These are phyloP conservation scores for Microplitis mediator DNA, from an alignment of 1,140 invertebrate species.

Conservation along the genomic window DNA sequence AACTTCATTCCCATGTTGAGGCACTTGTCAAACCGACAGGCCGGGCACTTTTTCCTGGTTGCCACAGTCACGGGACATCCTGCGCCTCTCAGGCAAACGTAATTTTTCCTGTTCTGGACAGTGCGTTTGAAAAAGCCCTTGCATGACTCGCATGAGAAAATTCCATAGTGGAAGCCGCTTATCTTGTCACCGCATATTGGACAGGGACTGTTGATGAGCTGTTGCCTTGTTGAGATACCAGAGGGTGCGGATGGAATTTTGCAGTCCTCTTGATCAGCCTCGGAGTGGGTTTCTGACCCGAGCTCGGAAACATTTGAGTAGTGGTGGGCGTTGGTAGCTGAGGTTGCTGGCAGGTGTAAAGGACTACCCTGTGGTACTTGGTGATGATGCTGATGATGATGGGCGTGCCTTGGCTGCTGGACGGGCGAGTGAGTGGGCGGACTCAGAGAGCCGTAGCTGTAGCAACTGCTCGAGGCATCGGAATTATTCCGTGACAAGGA, in stretches of 20 bases:
- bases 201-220: conserved; percentile 82
- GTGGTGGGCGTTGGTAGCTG: conserved; percentile 41
- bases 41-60: conserved; percentile 95
- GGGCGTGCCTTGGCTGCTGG: conserved; percentile 63
- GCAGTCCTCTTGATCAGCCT: conserved; percentile 57
- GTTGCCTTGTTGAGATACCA: conserved; percentile 82
- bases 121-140: conserved; percentile 99
- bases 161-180: conserved; percentile 94
- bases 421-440: conserved; percentile 86
- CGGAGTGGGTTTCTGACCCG: conserved; percentile 46
- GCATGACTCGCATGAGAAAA: conserved; percentile 96
- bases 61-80: conserved; percentile 90
- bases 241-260: conserved; percentile 66
- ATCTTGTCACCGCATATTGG: conserved; percentile 95
- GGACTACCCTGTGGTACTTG: conserved; percentile 60
- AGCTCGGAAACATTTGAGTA: conserved; percentile 46
- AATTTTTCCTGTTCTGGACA: conserved; percentile 97
- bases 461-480: conserved; percentile 85
- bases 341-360: conserved; percentile 56
- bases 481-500: conserved; percentile 87
- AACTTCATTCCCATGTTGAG: conserved; percentile 95
- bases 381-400: conserved; percentile 53
- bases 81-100: conserved; percentile 89
- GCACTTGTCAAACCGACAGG: conserved; percentile 97
- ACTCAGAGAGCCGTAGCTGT: conserved; percentile 76